Base-by-base conservation (phyloP, 2,888 invertebrate species). In the Cephus sareptanus region DNA sequence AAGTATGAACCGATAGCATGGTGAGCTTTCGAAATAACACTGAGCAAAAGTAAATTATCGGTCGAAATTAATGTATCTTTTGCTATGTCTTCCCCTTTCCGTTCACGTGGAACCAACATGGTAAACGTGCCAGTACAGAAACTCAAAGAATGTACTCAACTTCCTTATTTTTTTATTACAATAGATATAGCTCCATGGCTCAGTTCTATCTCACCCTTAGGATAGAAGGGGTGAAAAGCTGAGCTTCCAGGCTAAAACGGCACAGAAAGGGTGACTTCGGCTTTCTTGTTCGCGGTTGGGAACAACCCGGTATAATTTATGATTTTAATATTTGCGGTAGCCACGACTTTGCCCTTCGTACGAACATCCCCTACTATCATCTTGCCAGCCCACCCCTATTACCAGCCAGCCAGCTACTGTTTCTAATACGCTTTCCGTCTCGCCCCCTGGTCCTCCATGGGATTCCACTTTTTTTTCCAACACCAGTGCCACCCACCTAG, bases 281-380 rank as follows among this genome's bases (percentile, higher is more conserved):
- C 23, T 56, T 56, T 56, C 40, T 56, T 15, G 40, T 56, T 56
- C 40, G 40, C 40, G 40, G 40, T 56, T 56, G 40, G 40, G 40
- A 56, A 56, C 40, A 31, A n/a, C 13, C 15, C 73, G 78, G 75
- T 70, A 77, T 84, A 83, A 83, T 84, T 83, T 84, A 83, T 84
- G 81, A 83, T 81, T 85, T 85, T 81, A 85, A 85, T 83, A 85
- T 76, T 76, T 77, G 79, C 77, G 73, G 79, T 76, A 77, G 73
- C 75, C 35, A 9, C 31, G 33, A 37, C 68, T 37, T 34, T 33
- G 23, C 34, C 77, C 74, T 33, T 31, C 30, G 70, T 34, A 37
- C 74, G 74, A 71, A 33, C 71, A 71, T 33, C 31, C 33, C 71
- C 33, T 33, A 71, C 71, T 71, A 31, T 71, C 71, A 71, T 34